Conservation (phyloP, 1,140 invertebrate genomes). For the Yoshiicerus persimilis region DNA sequence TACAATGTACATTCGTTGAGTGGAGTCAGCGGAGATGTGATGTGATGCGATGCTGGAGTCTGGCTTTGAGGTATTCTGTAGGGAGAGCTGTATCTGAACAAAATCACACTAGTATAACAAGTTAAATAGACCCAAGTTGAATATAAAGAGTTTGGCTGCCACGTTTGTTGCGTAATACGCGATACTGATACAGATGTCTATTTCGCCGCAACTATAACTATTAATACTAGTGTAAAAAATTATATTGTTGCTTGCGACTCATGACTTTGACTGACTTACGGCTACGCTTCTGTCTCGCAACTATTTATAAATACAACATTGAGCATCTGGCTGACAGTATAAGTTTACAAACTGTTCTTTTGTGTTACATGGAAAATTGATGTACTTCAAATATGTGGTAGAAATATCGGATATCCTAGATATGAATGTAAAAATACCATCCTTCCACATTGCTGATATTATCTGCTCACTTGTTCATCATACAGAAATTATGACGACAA, state of each 20-base stretch:
- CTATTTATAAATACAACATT: background rate
- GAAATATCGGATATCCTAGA: background rate
- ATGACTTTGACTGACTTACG: background rate
- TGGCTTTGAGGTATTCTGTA: background rate
- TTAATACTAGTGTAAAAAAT: background rate
- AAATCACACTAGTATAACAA: background rate
- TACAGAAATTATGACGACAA: background rate
- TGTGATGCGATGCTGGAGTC: background rate
- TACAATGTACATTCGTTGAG: background rate
- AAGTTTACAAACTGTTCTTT: background rate
- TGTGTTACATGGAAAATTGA: background rate
- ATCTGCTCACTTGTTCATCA: background rate
- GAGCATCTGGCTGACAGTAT: background rate
- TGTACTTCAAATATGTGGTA: background rate
- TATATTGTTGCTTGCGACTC: background rate
- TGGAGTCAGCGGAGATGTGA: background rate
- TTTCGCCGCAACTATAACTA: background rate
- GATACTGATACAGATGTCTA: background rate
- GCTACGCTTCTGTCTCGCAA: background rate
- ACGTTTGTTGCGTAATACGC: background rate
- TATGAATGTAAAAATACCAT: background rate
- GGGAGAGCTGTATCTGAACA: background rate
- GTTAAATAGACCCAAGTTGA: background rate
- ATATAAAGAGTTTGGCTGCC: background rate
- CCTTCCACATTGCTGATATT: background rate